Base-by-base conservation (phyloP, 2,797 vertebrate genomes). In the Diplodus puntazzo region DNA sequence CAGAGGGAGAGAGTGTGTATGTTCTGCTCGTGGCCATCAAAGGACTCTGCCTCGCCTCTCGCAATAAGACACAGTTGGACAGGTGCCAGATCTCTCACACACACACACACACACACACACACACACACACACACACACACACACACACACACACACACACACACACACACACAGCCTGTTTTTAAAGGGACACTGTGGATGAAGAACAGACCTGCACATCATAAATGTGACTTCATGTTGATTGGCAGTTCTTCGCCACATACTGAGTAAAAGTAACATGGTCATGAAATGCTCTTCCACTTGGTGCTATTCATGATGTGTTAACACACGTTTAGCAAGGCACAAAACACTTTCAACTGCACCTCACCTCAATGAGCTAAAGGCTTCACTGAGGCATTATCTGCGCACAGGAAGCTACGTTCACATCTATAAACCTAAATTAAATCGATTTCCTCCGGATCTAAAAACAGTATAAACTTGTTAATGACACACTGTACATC, bases 31-130 rank as follows among this genome's bases (percentile, higher is more conserved):
- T 69, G 80, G 71, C 72, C 81, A 92, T 94, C 89, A 93, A 93
- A 93, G 78, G 78, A 52, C 82, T 88, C 82, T 69, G 73, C 73
- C 69, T 80, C 75, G 71, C 91, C 69, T 89, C 90, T 84, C 61
- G 70, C 88, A 90, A 90, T 84, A 68, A 80, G 90, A 92, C 91
- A 80, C 70, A 67, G 69, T 81, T 94, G 93, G 92, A 91, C 79
- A 79, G 70, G 45, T 78, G 93, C 94, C 94, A 95, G 80, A 83
- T 63, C 83, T 82, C 83, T 85, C 34, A 34, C 75, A 81, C 67
- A 74, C 23, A 82, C 43, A 64, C 55, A 63, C 53, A 71, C 49
- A 17, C 8, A 49, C 18, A 60, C 42, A 74, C 58, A 77, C 60
- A 57, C 61, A 55, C 65, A 69, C 69, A 58, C 55, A 54, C 53